phyloP scores from a whole-genome alignment of 2,113 vertebrate genomes.

The Entomyzon cyanotis region DNA sequence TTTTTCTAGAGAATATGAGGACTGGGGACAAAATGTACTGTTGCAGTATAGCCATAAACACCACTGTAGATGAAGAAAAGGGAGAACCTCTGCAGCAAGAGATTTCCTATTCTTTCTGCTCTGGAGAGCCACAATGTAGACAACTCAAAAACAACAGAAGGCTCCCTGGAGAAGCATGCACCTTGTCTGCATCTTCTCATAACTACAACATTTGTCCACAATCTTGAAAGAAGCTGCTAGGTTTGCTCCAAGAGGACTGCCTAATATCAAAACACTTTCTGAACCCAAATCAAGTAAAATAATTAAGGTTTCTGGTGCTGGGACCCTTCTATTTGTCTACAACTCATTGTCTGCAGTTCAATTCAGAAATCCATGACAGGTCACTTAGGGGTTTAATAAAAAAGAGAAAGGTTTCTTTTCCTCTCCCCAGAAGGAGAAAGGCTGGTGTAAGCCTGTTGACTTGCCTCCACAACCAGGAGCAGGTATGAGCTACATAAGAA shows the following conservation, averaged over 20 bases:
- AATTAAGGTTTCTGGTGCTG: not conserved
- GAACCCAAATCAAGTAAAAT: not conserved
- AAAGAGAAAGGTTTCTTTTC: not conserved
- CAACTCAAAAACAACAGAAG: not conserved
- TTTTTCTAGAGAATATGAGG: not conserved
- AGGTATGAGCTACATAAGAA: not conserved
- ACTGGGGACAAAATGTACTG: fast-evolving
- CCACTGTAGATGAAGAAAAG: not conserved
- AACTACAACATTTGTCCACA: not conserved
- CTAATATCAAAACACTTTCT: not conserved
- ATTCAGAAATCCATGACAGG: not conserved
- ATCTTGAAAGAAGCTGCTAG: not conserved
- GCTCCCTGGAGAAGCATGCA: not conserved
- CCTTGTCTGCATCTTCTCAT: not conserved
- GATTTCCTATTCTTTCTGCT: not conserved
- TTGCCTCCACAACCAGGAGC: not conserved
- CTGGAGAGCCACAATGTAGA: not conserved
- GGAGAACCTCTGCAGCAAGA: not conserved
- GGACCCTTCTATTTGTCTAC: not conserved
- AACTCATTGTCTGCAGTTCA: not conserved
- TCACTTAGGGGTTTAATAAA: not conserved
- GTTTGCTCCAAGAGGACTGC: not conserved
- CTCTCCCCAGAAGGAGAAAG: not conserved
- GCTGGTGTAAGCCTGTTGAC: not conserved
- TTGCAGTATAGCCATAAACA: not conserved